Conservation (phyloP, 1,140 invertebrate species). For the Ganaspis sp. region DNA sequence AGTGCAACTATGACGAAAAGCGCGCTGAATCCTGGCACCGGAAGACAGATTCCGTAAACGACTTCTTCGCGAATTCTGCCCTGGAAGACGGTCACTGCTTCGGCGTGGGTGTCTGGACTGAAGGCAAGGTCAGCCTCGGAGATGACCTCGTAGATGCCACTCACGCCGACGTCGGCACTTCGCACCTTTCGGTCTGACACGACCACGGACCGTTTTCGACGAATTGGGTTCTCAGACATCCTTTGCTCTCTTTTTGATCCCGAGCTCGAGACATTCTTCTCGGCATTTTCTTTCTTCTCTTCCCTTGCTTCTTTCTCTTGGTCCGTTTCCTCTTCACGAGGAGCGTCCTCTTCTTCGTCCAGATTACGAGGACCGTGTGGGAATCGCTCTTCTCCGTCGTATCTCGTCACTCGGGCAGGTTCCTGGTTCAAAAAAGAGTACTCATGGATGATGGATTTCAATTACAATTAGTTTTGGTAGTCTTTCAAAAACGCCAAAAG, state of each 20-base stretch:
- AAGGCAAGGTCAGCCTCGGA: conserved; percentile 95
- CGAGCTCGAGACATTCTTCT: background rate
- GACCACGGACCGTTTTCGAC: conserved; percentile 81
- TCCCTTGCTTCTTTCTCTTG: conserved; percentile 40
- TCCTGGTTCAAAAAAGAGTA: conserved; percentile 68
- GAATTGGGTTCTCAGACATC: conserved; percentile 44
- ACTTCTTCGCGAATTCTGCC: conserved; percentile 91
- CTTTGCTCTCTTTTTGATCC: background rate
- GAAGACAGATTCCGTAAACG: conserved; percentile 93
- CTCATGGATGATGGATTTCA: too few relatives aligned
- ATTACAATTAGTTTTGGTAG: too few relatives aligned
- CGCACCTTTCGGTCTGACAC: conserved; percentile 84
- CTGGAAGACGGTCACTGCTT: conserved; percentile 90
- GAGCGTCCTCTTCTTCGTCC: conserved; percentile 71
- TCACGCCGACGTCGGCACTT: conserved; percentile 90
- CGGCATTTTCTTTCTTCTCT: background rate
- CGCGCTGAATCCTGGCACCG: conserved; percentile 90
- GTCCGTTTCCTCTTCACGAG: conserved; percentile 14
- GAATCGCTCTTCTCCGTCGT: conserved; percentile 83
- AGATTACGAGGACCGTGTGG: conserved; percentile 88
- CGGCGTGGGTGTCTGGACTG: conserved; percentile 85
- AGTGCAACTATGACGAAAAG: conserved; percentile 91
- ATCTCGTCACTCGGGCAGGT: conserved; percentile 75
- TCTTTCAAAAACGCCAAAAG: too few relatives aligned
- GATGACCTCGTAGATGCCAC: conserved; percentile 92